These are phyloP conservation scores for Drosophila hydei DNA, from an alignment of 1,140 invertebrate genomes.

Conservation along the genomic window DNA sequence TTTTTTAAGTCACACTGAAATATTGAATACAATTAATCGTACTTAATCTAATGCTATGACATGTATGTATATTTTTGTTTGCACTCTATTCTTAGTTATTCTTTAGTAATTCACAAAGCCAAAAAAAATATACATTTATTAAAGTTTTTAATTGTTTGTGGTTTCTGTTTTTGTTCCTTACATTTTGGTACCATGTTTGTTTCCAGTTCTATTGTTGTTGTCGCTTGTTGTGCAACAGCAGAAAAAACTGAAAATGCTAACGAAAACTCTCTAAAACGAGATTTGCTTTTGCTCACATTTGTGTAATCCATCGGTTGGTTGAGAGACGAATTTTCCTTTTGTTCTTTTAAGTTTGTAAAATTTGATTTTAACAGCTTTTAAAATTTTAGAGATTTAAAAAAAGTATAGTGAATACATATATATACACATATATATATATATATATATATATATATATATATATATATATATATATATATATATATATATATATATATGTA, in stretches of 20 bases:
- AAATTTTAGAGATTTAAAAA: slow-evolving; percentile 48
- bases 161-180: slow-evolving; percentile 21
- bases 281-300: slow-evolving; percentile 51
- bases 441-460: slow-evolving; percentile 42
- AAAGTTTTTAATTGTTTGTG: slow-evolving; percentile 6
- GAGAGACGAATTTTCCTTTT: slow-evolving; percentile 25
- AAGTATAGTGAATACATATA: slow-evolving; percentile 47
- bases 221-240: slow-evolving; percentile 5
- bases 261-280: slow-evolving; percentile 76
- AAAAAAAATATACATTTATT: slow-evolving; percentile 30
- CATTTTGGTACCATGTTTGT: slow-evolving; percentile 44
- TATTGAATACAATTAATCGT: slow-evolving; percentile 37
- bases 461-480: slow-evolving; percentile 62
- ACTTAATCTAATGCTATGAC: slow-evolving; percentile 66
- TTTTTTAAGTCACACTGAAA: slow-evolving; percentile 47
- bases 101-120: slow-evolving; percentile 29
- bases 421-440: slow-evolving; percentile 34
- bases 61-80: slow-evolving; percentile 56
- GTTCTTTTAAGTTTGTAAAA: slow-evolving; percentile 46
- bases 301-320: slow-evolving; percentile 33
- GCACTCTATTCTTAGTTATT: slow-evolving; percentile 26
- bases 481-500: slow-evolving; percentile 41
- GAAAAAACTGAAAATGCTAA: slow-evolving; percentile 11
- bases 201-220: slow-evolving; percentile 14
- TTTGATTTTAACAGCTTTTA: slow-evolving; percentile 73